Percentiles rank a stretch among this genome's conserved stretches.
phyloP scores from a whole-genome alignment of 2,113 vertebrate species.

The Ibidorhyncha struthersii region DNA sequence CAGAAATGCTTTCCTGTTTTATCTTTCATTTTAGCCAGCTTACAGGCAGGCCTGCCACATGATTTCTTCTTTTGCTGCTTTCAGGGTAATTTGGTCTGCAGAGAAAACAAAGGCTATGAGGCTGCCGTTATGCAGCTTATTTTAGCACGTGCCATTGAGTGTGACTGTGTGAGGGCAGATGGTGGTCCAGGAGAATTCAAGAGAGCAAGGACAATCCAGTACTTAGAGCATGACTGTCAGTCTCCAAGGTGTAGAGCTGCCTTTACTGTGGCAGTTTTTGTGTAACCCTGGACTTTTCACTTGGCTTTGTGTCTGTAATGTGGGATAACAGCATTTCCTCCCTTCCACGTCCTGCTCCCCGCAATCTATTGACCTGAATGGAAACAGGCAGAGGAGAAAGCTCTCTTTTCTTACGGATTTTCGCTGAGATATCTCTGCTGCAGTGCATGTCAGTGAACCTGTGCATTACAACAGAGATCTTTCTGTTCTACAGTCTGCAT shows the following conservation, averaged over 20 bases:
- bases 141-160: background rate
- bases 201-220: accelerated
- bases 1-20: background rate
- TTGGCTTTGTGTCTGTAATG: background rate
- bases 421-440: background rate
- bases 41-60: background rate
- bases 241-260: background rate
- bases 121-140: background rate
- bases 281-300: background rate
- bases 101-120: background rate
- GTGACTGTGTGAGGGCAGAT: background rate
- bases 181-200: background rate
- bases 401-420: background rate
- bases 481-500: background rate
- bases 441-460: background rate
- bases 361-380: background rate
- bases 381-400: background rate
- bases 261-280: background rate
- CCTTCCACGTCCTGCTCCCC: background rate
- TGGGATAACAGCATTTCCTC: background rate
- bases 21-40: background rate
- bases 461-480: background rate
- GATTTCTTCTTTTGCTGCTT: background rate
- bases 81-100: background rate
- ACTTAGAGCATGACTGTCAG: background rate